These are phyloP conservation scores for Drosophila serrata DNA, from an alignment of 1,140 invertebrate species.

Conservation along the genomic window DNA sequence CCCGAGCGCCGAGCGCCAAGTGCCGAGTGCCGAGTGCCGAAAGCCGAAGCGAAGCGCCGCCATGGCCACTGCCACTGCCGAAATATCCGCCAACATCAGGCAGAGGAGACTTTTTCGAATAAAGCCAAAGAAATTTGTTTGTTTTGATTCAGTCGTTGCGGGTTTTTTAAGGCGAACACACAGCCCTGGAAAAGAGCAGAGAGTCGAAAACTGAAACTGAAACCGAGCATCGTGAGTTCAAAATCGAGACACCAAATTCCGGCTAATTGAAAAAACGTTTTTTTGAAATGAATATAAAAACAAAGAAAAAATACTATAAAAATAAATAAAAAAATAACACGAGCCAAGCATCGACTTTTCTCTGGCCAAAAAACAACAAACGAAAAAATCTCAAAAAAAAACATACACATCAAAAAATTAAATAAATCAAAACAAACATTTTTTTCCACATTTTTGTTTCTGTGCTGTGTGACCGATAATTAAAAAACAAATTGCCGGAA, in stretches of 20 bases:
- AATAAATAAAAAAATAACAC: slow-evolving; percentile 8
- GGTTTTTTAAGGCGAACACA: slow-evolving; percentile 78
- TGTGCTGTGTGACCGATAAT: slow-evolving; percentile 32
- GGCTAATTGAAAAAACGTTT: slow-evolving; percentile 3
- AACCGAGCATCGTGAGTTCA: slow-evolving; percentile 8
- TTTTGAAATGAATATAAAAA: neutral
- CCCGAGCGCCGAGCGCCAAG: slow-evolving; percentile 7
- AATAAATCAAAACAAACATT: slow-evolving; percentile 21
- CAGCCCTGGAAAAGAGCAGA: slow-evolving; percentile 36
- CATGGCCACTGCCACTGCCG: slow-evolving; percentile 22
- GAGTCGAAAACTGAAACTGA: slow-evolving; percentile 7
- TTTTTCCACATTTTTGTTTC: slow-evolving; percentile 43
- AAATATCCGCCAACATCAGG: slow-evolving; percentile 34
- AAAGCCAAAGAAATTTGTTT: slow-evolving; percentile 83
- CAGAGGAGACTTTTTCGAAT: slow-evolving; percentile 66
- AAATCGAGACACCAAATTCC: slow-evolving; percentile 3
- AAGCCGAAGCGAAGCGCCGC: slow-evolving; percentile 11
- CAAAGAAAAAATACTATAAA: neutral
- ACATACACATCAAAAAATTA: neutral
- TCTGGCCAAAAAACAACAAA: slow-evolving; percentile 35
- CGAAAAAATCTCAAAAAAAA: neutral
- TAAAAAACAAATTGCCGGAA: slow-evolving; percentile 4
- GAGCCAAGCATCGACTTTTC: slow-evolving; percentile 9
- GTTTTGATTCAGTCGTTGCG: slow-evolving; percentile 85
- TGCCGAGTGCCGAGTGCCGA: slow-evolving; percentile 3